A percentile compares a stretch with the other conserved stretches of the same genome.
These are phyloP conservation scores for Pseudococcus longispinus DNA, from an alignment of 2,888 invertebrate genomes.

Conservation along the genomic window DNA sequence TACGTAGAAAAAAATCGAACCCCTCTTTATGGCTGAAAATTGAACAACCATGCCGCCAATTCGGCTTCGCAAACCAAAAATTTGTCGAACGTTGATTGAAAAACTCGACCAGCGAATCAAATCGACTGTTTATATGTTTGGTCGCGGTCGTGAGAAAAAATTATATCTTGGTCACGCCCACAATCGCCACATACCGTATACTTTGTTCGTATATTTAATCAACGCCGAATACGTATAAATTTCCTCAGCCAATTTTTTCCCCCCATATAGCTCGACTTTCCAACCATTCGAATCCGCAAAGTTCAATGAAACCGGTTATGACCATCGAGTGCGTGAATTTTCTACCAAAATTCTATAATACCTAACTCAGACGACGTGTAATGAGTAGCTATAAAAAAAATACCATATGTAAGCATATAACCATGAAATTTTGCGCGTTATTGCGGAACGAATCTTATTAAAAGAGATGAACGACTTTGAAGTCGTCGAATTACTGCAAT, in stretches of 20 bases:
- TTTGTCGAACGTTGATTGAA: conserved; percentile 13
- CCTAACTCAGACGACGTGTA: background rate
- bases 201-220: background rate
- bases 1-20: background rate
- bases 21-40: background rate
- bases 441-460: conserved; percentile 45
- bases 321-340: background rate
- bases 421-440: conserved; percentile 45
- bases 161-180: conserved; percentile 31
- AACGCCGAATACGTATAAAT: background rate
- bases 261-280: background rate
- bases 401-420: conserved; percentile 33
- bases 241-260: background rate
- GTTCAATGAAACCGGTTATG: conserved; percentile 17
- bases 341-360: background rate
- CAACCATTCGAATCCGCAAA: background rate
- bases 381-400: background rate
- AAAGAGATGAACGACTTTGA: conserved; percentile 41
- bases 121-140: conserved; percentile 1
- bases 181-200: conserved; percentile 8
- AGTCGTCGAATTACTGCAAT: conserved; percentile 29
- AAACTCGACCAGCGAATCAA: background rate
- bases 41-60: background rate
- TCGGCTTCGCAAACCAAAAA: background rate
- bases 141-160: conserved; percentile 22